Evolutionary conservation across 2,113 vertebrate species (phyloP), one percentile per base, ranked within the genome.

Genomic region (Cryptomyrus ogoouensis): DNA sequence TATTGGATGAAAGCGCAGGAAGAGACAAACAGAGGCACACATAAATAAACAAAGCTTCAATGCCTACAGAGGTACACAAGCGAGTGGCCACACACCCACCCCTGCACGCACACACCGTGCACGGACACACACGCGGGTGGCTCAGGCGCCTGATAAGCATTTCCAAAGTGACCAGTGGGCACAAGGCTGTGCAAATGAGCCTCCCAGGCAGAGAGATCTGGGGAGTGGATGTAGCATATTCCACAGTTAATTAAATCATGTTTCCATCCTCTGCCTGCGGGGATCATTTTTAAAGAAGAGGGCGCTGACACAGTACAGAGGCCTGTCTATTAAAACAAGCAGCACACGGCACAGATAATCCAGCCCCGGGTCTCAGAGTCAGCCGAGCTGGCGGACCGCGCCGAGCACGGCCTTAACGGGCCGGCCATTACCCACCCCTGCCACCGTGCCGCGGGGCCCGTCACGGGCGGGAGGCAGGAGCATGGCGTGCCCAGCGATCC

Each of bases 71-170:
- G 52, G 66, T 21, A 70, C 58, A 70, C 10, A 4, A 49, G 8
- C 2, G 93, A 91, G 56, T 88, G 91, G 86, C 85, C 53, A 47
- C 89, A 93, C 88, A 94, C 85, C 91, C 39, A 66, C 47, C 2
- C 31, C 27, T 13, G 3, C 50, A 4, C 0, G 3, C 9, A 83
- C 84, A 50, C 44, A 46, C 44, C 5, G 21, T 12, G 47, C 47
- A 49, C 47, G 9, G 47, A 85, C 85, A 56, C n/a, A 39, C 85
- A 39, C 13, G 1, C 31, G 5, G 7, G 1, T 9, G 27, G 86
- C 19, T 88, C 52, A 13, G 50, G 3, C 24, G 1, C 35, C 42
- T 27, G 56, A 62, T 35, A 66, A 66, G 35, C 56, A 17, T 88
- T 88, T 88, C 17, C 87, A 88, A 53, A 62, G 87, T 62, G 87